These are phyloP conservation scores for Andrena hattorfiana DNA, from an alignment of 2,888 invertebrate species.

Conservation along the genomic window DNA sequence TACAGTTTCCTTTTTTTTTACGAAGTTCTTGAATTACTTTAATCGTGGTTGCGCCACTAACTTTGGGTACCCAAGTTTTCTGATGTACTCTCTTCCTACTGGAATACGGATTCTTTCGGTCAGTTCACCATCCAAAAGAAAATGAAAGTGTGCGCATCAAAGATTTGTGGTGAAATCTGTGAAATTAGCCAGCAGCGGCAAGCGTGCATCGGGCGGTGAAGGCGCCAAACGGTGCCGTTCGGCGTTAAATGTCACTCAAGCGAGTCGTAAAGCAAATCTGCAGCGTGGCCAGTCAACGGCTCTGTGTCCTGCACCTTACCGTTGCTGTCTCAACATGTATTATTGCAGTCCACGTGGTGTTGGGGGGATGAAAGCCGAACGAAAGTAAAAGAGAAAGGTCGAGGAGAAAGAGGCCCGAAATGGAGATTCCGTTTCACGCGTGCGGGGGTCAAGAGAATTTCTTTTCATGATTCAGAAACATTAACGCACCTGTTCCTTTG, in stretches of 20 bases:
- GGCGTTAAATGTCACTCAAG: conserved; percentile 82
- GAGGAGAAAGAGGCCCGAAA: conserved; percentile 14
- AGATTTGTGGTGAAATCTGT: conserved; percentile 58
- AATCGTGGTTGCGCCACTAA: no score
- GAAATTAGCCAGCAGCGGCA: conserved; percentile 61
- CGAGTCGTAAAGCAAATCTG: conserved; percentile 81
- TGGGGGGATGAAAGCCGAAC: conserved; percentile 45
- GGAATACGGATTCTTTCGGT: background rate
- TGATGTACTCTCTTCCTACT: background rate
- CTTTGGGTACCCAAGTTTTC: background rate
- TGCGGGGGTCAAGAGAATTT: conserved; percentile 13
- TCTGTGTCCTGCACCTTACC: conserved; percentile 67
- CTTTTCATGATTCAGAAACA: background rate
- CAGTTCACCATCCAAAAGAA: background rate
- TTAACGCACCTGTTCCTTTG: background rate
- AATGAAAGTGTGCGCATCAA: conserved; percentile 23
- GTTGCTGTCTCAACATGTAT: conserved; percentile 63
- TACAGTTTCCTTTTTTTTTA: no score
- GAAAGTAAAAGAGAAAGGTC: conserved; percentile 18
- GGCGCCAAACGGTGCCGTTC: conserved; percentile 79
- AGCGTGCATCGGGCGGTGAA: conserved; percentile 69
- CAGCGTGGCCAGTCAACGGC: conserved; percentile 75
- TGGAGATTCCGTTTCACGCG: conserved; percentile 10
- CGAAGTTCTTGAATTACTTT: no score
- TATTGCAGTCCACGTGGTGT: conserved; percentile 72